Percentiles rank a stretch among this genome's conserved stretches.
phyloP scores from a whole-genome alignment of 2,888 invertebrate species.

The Bellardia pandia region DNA sequence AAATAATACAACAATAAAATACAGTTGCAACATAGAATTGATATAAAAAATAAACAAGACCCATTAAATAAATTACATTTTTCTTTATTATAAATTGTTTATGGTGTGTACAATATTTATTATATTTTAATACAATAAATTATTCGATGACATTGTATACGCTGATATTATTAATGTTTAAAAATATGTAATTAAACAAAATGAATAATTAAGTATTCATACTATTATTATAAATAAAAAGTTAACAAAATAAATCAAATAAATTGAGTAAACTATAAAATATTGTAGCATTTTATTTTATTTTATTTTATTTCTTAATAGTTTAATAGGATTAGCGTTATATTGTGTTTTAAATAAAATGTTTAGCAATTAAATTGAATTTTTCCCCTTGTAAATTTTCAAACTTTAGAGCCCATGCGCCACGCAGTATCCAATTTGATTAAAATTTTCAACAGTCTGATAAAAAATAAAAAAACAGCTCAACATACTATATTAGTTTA shows the following conservation, averaged over 20 bases:
- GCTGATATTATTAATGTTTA: conserved; percentile 25
- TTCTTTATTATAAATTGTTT: background rate
- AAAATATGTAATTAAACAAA: conserved; percentile 36
- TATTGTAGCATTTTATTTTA: conserved; percentile 37
- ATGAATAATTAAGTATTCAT: conserved; percentile 10
- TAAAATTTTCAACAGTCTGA: too few species aligned
- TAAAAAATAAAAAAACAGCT: too few species aligned
- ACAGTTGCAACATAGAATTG: background rate
- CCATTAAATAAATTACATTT: conserved; percentile 3
- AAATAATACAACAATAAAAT: background rate
- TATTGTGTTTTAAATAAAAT: too few species aligned
- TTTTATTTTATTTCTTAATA: conserved; percentile 49
- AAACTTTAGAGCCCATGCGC: too few species aligned
- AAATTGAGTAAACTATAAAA: conserved; percentile 54
- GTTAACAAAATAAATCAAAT: conserved; percentile 35
- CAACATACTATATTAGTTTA: too few species aligned
- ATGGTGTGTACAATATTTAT: background rate
- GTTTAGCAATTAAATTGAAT: too few species aligned
- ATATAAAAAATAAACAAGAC: background rate
- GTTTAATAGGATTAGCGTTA: too few species aligned
- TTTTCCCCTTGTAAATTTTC: too few species aligned
- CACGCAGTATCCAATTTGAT: too few species aligned
- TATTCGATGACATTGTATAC: conserved; percentile 41
- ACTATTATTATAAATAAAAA: conserved; percentile 10
- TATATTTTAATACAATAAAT: conserved; percentile 48